Conservation (phyloP, 2,888 invertebrate genomes). For the Coleophora deauratella region DNA sequence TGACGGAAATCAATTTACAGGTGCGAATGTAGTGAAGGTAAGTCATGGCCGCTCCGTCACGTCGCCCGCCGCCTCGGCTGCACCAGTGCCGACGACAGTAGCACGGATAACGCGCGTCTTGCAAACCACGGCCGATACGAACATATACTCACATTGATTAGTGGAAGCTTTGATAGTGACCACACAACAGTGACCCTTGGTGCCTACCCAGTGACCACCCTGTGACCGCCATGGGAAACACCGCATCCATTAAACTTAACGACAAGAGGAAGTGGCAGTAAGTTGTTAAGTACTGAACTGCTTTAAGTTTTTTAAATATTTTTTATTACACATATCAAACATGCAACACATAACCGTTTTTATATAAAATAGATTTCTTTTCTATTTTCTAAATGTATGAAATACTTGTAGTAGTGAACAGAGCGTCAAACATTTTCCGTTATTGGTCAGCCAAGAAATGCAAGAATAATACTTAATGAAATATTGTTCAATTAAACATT, state of each 20-base stretch:
- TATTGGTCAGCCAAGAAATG: no score
- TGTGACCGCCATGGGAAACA: conserved; percentile 48
- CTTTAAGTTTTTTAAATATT: no score
- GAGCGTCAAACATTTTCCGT: no score
- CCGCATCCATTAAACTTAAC: conserved; percentile 58
- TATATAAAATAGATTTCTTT: no score
- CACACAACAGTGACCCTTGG: no score
- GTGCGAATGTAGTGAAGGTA: conserved; percentile 33
- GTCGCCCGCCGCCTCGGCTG: conserved; percentile 15
- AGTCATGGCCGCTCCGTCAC: conserved; percentile 46
- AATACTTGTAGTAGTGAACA: no score
- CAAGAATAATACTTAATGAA: no score
- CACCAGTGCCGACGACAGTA: conserved; percentile 10
- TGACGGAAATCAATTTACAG: conserved; percentile 11
- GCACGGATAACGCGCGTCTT: conserved; percentile 7
- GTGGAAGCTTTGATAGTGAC: not conserved
- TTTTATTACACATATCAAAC: no score
- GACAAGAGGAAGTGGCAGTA: conserved; percentile 64
- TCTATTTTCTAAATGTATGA: no score
- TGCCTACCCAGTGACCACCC: no score
- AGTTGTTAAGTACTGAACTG: conserved; percentile 27
- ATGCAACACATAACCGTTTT: no score
- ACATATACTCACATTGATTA: not conserved
- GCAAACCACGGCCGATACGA: not conserved
- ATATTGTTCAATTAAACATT: no score